Base-by-base conservation (phyloP, 2,797 vertebrate genomes). In the Philypnodon macrostomus region DNA sequence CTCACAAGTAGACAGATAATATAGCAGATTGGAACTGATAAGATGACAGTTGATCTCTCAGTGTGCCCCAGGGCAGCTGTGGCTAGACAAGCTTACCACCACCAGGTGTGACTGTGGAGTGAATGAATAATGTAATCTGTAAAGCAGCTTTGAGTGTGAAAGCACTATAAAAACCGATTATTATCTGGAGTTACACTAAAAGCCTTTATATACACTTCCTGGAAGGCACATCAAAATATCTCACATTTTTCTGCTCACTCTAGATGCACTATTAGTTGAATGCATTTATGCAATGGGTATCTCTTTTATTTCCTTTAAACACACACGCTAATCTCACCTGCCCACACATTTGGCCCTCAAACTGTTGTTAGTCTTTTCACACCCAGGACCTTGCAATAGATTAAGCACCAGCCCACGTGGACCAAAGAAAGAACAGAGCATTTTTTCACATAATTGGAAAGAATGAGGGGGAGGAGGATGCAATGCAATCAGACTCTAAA, bases 281-380 rank as follows among this genome's bases (percentile, higher is more conserved):
- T n/a, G 15, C 46, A 46, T 41, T 41, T 4, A 14, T 14, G n/a
- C 7, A 8, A 1, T 41, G 26, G 32, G 2, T 7, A 33, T n/a
- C 16, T 58, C 11, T 24, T 40, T 54, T 60, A 35, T 39, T 49
- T 45, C 38, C 11, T 57, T 14, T 42, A n/a, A 21, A 53, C 30
- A 39, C 13, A 50, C 19, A 63, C 14, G 37, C 58, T 61, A 21
- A 30, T 73, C 47, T 74, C 47, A 44, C 55, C 71, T 62, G 63
- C 72, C 75, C 60, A 83, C 76, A 41, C 76, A 56, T 58, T 67
- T 68, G 50, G 66, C 67, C 75, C 50, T 18, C 37, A 31, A 51
- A 21, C 64, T 79, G 60, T 77, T 80, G 59, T 74, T 60, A 85
- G 74, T 87, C 77, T 84, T 54, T 67, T 83, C 77, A 76, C 71